Evolutionary conservation across 2,113 vertebrate genomes (phyloP).

Genomic region (Gila orcuttii): DNA sequence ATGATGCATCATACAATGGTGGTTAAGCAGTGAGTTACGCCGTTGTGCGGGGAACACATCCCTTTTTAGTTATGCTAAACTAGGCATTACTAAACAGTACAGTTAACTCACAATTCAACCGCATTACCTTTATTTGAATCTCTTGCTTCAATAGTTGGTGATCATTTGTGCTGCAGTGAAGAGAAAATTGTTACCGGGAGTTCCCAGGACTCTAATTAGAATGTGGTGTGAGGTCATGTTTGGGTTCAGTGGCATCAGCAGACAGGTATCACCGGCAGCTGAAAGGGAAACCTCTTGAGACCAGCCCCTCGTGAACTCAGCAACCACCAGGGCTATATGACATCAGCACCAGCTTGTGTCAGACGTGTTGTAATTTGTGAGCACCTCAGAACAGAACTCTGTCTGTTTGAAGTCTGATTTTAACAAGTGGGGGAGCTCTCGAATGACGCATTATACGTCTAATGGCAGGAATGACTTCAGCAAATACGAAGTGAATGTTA

Average conservation of each 20-base stretch:
- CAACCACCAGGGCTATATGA: conserved; percentile 59
- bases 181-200: conserved; percentile 40
- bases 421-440: conserved; percentile 17
- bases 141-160: not conserved
- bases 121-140: not conserved
- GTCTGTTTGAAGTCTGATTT: conserved; percentile 44
- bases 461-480: conserved; percentile 27
- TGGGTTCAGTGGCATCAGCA: conserved; percentile 31
- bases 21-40: too few relatives aligned
- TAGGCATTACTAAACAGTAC: too few relatives aligned
- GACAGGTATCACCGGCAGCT: conserved; percentile 47
- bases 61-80: too few relatives aligned
- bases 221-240: conserved; percentile 50
- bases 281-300: conserved; percentile 29
- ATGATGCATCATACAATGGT: too few relatives aligned
- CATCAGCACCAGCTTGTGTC: conserved; percentile 49
- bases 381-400: conserved; percentile 7
- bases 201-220: conserved; percentile 35
- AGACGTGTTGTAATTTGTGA: conserved; percentile 1
- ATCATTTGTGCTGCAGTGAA: not conserved
- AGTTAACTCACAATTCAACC: too few relatives aligned
- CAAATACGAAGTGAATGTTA: not conserved
- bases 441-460: not conserved
- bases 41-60: too few relatives aligned
- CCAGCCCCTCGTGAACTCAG: conserved; percentile 57